Evolutionary conservation across 37 sponge, comb jelly and placozoan genomes (phyloP), one percentile per base, ranked within the genome.

Genomic region (Hexactinellida sp.): DNA sequence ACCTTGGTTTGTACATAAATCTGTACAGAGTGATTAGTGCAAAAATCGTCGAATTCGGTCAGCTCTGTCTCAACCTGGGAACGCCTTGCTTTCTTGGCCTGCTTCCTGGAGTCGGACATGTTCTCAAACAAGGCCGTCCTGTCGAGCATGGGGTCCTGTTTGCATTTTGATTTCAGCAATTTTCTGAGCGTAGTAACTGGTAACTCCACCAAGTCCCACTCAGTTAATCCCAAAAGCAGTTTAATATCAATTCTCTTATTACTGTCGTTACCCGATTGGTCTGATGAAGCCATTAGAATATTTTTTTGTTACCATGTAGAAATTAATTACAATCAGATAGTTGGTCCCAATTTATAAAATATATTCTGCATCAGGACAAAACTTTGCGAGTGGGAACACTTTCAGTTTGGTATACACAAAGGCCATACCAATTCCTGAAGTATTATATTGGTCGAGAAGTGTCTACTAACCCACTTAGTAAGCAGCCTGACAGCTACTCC

Each of bases 171-270:
- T n/a, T 63, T 63, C 13, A 63, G 30, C 30, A 63, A 63, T 63
- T 63, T 63, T 7, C 76, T 23, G 28, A 63, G 76, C 5, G 25
- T 7, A 10, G 76, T 7, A 32, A 63, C 13, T 25, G 76, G 76
- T 21, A 63, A n/a, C 32, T 63, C 28, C 3, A 63, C 76, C 30
- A 63, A n/a, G 5, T 63, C 28, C 3, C 13, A 3, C 13, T 63
- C 76, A 25, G 76, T 63, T 63, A 63, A 21, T 63, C 34, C 76
- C 76, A 63, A 63, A 63, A 63, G 76, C 30, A 63, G 13, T n/a
- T 63, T 63, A 23, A 63, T 63, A n/a, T 63, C 30, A 63, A 63
- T 63, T 63, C 30, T 63, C 76, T 63, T 63, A n/a, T n/a, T n/a
- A 28, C 30, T n/a, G 5, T 63, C 34, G 5, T 63, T n/a, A 3